Evolutionary conservation across 1,140 invertebrate genomes (phyloP), one percentile per base, ranked within the genome.

Genomic region (Eriocheir sinensis): DNA sequence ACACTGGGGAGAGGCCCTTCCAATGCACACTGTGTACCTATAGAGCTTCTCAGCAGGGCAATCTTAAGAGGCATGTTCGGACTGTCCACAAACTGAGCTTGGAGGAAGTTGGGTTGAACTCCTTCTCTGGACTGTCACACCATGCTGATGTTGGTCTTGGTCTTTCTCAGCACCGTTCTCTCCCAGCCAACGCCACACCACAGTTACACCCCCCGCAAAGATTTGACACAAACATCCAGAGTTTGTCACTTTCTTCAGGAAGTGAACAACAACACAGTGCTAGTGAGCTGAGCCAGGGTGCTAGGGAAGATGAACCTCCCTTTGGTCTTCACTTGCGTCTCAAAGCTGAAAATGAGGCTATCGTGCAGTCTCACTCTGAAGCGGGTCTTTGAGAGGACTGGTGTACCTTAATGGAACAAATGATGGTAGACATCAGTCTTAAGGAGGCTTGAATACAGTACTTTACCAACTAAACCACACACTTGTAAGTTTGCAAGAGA

Each of bases 21-120:
- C 94, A 96, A 72, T 96, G 95, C 81, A 92, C 95, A 53, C 30
- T 96, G 48, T 96, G 95, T 41, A 48, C 94, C 48, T 96, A 96
- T 86, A 91, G 93, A 89, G 93, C 95, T 32, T 92, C 95, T 9
- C 95, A 96, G 90, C 92, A 92, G 36, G 95, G 95, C 32, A 96
- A 95, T 79, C 92, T 96, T 53, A 96, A 94, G 38, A 81, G 95
- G 38, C 95, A 96, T 89, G 60, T 96, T 60, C 94, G 93, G 9
- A 90, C 94, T 40, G 92, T 95, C 60, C 95, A 95, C 34, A 95
- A 95, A 72, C 48, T 72, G n/a, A 30, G 36, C 34, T 30, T 91
- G 89, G 89, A 91, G 30, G 94, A 94, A 41, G 41, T 85, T 21
- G 48, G 81, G 12, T 80, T 72, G 48, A 94, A 94, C 41, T 89